Percentiles rank a stretch among this genome's conserved stretches.
Conservation (phyloP, 1,140 invertebrate genomes). For the Drosophila setifemur region DNA sequence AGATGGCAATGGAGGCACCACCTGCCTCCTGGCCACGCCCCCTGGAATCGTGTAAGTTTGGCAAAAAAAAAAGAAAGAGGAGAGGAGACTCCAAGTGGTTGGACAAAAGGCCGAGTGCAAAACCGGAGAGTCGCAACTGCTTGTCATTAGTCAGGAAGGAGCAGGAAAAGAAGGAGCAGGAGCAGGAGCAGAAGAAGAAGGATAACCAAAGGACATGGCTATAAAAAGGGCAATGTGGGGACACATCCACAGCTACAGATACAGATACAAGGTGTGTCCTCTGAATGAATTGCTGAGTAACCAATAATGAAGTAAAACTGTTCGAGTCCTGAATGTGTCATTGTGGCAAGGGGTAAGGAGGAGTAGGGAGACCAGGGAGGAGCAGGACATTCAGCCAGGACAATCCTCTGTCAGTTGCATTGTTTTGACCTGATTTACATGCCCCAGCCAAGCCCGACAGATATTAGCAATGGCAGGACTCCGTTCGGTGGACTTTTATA, state of each 20-base stretch:
- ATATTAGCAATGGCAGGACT: conserved; percentile 28
- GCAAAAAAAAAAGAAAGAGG: conserved; percentile 17
- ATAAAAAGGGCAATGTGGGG: conserved; percentile 71
- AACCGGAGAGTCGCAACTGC: conserved; percentile 23
- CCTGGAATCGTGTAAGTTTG: neutral
- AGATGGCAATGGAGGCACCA: conserved; percentile 56
- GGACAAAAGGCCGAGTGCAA: conserved; percentile 54
- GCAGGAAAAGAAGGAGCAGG: no score
- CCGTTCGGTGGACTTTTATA: conserved; percentile 68
- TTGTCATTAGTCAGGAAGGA: conserved; percentile 77
- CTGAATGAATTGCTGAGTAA: conserved; percentile 80
- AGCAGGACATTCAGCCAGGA: conserved; percentile 26
- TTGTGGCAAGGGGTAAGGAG: conserved; percentile 39
- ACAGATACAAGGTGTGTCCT: conserved; percentile 70
- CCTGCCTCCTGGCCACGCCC: conserved; percentile 50
- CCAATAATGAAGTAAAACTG: conserved; percentile 79
- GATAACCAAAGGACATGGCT: conserved; percentile 75
- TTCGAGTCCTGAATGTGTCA: conserved; percentile 67
- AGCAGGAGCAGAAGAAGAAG: no score
- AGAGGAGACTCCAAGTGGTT: conserved; percentile 3
- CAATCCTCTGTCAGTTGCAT: conserved; percentile 80
- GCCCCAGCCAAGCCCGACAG: conserved; percentile 16
- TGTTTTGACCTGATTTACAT: conserved; percentile 81
- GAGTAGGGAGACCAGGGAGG: neutral
- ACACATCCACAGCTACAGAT: neutral